Evolutionary conservation across 2,797 vertebrate species (phyloP).

Genomic region (Gambelia wislizenii): DNA sequence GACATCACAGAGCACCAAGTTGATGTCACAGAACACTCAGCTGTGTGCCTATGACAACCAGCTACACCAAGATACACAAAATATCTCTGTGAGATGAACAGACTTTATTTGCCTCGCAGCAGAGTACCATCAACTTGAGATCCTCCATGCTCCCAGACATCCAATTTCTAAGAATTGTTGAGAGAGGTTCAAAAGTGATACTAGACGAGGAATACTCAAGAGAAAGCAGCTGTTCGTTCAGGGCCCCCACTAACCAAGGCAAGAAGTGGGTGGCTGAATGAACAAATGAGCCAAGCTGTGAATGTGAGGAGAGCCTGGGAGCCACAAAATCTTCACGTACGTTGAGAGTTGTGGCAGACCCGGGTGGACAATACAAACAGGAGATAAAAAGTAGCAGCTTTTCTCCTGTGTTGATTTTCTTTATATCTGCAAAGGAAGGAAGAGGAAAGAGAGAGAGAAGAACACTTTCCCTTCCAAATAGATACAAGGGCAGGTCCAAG

Average conservation of each 20-base stretch:
- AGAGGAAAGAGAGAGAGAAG: neutral
- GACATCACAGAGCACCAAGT: slow-evolving; percentile 20
- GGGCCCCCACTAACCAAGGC: neutral
- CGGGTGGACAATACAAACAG: neutral
- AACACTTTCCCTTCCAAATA: neutral
- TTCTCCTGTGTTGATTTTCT: neutral
- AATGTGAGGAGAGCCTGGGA: neutral
- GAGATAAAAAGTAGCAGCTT: neutral
- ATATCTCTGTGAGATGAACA: neutral
- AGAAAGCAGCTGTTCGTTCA: neutral
- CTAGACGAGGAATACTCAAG: slow-evolving; percentile 2
- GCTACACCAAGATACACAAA: neutral
- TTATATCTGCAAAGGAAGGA: neutral
- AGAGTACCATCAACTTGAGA: slow-evolving; percentile 26
- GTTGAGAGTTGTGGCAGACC: neutral
- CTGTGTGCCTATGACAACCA: slow-evolving; percentile 11
- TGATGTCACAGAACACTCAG: slow-evolving; percentile 8
- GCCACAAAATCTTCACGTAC: neutral
- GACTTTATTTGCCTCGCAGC: slow-evolving; percentile 16
- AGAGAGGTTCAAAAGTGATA: neutral
- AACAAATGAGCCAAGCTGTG: neutral
- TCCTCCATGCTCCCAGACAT: slow-evolving; percentile 1
- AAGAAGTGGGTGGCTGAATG: neutral
- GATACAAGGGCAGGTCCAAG: neutral
- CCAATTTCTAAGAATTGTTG: neutral